A percentile compares a stretch with the other conserved stretches of the same genome.
phyloP scores from a whole-genome alignment of 2,113 vertebrate genomes.

The Misgurnus anguillicaudatus region DNA sequence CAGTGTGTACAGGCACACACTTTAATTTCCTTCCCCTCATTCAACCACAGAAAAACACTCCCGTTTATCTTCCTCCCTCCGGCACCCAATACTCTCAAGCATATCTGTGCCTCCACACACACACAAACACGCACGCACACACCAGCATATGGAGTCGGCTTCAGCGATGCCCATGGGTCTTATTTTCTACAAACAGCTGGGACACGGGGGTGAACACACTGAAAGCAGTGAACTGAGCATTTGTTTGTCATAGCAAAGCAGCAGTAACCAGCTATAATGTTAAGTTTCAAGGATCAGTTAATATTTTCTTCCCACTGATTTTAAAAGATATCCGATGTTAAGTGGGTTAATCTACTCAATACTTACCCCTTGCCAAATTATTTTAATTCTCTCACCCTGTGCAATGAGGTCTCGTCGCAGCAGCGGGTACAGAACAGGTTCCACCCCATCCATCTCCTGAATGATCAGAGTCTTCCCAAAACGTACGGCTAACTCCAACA shows the following conservation, averaged over 20 bases:
- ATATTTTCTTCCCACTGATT: background rate
- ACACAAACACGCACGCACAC: slow-evolving; percentile 17
- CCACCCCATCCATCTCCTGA: slow-evolving; percentile 94
- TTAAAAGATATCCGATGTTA: no score
- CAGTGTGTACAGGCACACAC: slow-evolving; percentile 22
- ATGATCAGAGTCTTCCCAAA: slow-evolving; percentile 98
- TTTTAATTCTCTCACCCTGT: slow-evolving; percentile 78
- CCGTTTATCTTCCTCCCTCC: slow-evolving; percentile 17
- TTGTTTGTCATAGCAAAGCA: background rate
- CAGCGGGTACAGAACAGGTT: slow-evolving; percentile 92
- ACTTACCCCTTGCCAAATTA: no score
- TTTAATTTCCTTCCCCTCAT: slow-evolving; percentile 5
- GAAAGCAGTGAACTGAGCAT: background rate
- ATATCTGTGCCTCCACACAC: slow-evolving; percentile 26
- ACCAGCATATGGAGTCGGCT: slow-evolving; percentile 7
- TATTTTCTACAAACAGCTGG: slow-evolving; percentile 29
- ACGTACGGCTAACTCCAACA: slow-evolving; percentile 90
- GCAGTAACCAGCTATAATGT: background rate
- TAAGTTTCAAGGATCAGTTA: background rate
- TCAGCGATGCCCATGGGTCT: background rate
- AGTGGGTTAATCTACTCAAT: no score
- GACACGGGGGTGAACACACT: slow-evolving; percentile 26
- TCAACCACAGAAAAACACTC: background rate
- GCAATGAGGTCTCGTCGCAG: slow-evolving; percentile 90
- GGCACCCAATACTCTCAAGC: slow-evolving; percentile 8